phyloP scores from a whole-genome alignment of 2,888 invertebrate species.

The Caenorhabditis sinica region DNA sequence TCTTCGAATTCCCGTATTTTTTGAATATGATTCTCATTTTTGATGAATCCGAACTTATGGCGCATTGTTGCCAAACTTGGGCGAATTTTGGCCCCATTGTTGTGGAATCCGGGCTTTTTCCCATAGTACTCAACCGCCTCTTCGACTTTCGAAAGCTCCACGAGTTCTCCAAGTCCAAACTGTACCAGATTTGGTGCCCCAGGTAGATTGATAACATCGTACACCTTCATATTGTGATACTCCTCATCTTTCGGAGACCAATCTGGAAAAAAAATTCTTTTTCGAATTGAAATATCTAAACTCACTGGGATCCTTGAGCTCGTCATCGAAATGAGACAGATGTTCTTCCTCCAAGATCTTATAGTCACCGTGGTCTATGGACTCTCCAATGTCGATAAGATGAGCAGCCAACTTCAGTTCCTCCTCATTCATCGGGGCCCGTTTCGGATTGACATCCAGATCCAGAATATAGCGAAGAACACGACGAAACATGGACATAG shows the following conservation, averaged over 20 bases:
- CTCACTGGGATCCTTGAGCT: conserved; percentile 3
- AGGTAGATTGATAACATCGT: neutral
- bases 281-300: neutral
- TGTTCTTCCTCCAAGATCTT: neutral
- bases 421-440: neutral
- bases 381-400: neutral
- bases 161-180: neutral
- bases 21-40: neutral
- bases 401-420: neutral
- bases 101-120: neutral
- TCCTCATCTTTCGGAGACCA: conserved; percentile 3
- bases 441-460: neutral
- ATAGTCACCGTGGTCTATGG: neutral
- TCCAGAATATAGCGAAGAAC: neutral
- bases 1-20: neutral
- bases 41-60: neutral
- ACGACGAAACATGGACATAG: neutral
- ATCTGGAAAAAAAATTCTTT: no score
- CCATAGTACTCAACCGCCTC: conserved; percentile 8
- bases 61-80: neutral
- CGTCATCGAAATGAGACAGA: neutral
- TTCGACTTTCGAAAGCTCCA: neutral
- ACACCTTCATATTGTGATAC: neutral
- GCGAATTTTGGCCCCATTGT: neutral
- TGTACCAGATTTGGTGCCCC: neutral